These are phyloP conservation scores for Coecobrya sp. DNA, from an alignment of 2,888 invertebrate genomes.

Conservation along the genomic window DNA sequence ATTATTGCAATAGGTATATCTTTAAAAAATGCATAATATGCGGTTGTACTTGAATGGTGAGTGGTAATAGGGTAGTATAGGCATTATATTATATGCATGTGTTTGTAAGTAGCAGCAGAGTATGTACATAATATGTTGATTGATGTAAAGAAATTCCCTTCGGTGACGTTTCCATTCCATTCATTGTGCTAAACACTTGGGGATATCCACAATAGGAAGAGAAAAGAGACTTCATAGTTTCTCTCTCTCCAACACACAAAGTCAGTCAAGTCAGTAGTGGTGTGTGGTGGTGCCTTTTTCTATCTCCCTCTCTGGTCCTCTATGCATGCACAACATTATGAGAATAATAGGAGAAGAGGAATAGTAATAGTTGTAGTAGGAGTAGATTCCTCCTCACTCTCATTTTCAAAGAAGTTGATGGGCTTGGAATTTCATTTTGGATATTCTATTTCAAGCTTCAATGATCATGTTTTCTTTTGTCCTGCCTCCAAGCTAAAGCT, in stretches of 20 bases:
- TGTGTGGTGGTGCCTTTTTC: constrained; percentile 29
- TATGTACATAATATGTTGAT: constrained; percentile 76
- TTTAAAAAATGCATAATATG: constrained; percentile 25
- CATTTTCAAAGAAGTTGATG: constrained; percentile 83
- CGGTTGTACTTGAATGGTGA: constrained; percentile 1
- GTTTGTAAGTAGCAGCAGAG: constrained; percentile 8
- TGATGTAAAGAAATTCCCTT: constrained; percentile 83
- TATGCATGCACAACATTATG: constrained; percentile 64
- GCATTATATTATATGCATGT: neutral
- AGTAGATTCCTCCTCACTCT: constrained; percentile 80
- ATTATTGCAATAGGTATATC: neutral
- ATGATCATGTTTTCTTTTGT: constrained; percentile 84
- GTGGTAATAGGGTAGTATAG: neutral
- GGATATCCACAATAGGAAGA: constrained; percentile 78
- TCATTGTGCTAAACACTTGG: constrained; percentile 83
- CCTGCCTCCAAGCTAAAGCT: constrained; percentile 81
- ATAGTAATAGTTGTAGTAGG: constrained; percentile 33
- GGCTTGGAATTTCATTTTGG: constrained; percentile 84
- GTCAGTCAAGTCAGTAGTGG: constrained; percentile 52
- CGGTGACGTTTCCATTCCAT: constrained; percentile 83
- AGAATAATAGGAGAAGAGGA: constrained; percentile 57
- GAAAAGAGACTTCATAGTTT: constrained; percentile 67
- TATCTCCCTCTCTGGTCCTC: neutral
- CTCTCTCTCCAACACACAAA: constrained; percentile 24
- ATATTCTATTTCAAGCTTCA: constrained; percentile 84